Evolutionary conservation across 1,140 invertebrate genomes (phyloP).

Genomic region (Drosophila nebulosa): DNA sequence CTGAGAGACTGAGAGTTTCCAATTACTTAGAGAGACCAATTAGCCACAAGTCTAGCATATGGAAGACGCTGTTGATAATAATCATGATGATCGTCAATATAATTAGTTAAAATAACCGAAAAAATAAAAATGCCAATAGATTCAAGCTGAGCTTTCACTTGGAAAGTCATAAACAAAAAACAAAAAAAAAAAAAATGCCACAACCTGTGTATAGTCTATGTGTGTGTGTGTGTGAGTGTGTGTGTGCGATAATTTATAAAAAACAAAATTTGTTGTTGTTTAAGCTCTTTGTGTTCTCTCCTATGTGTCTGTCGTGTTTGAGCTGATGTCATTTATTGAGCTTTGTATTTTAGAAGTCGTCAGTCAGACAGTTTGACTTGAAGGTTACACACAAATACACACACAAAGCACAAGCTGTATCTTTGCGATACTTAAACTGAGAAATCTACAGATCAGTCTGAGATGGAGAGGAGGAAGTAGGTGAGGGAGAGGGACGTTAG

Average conservation of each 20-base stretch:
- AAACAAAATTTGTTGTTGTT: background rate
- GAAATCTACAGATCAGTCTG: background rate
- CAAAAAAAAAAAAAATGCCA: constrained; percentile 9
- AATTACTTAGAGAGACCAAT: constrained; percentile 38
- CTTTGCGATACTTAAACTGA: background rate
- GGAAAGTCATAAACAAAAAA: constrained; percentile 36
- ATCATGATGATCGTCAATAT: constrained; percentile 19
- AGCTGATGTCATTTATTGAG: constrained; percentile 68
- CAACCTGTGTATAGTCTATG: constrained; percentile 3
- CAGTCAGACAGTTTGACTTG: constrained; percentile 23
- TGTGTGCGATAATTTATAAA: background rate
- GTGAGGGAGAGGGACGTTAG: constrained; percentile 43
- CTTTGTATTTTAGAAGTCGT: constrained; percentile 49
- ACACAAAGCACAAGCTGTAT: background rate
- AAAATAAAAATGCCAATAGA: background rate
- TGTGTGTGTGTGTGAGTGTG: background rate
- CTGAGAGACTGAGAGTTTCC: background rate
- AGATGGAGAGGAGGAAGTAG: background rate
- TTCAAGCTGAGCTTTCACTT: constrained; percentile 44
- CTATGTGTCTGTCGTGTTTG: background rate
- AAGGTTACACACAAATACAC: constrained; percentile 56
- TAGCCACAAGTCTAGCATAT: constrained; percentile 21
- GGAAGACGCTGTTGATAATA: background rate
- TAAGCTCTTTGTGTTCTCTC: constrained; percentile 42
- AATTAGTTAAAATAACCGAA: constrained; percentile 17